A percentile compares a stretch with the other conserved stretches of the same genome.
Conservation (phyloP, 2,113 vertebrate genomes). For the Erinaceus europaeus region DNA sequence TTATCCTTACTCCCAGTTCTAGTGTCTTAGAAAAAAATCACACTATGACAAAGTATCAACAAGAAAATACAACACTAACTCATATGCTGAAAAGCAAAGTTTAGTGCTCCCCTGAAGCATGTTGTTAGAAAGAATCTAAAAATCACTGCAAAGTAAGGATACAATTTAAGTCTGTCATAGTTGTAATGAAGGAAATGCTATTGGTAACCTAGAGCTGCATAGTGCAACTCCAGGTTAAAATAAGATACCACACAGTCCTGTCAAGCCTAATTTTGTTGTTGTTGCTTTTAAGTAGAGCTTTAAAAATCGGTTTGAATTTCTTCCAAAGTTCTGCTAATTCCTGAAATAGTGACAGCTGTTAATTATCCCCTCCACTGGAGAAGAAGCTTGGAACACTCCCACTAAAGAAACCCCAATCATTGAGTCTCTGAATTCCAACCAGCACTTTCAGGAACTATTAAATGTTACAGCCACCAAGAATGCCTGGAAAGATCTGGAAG, state of each 20-base stretch:
- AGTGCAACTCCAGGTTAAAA: not conserved
- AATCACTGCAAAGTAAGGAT: not conserved
- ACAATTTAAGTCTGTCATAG: not conserved
- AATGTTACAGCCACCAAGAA: not conserved
- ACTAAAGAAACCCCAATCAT: not conserved
- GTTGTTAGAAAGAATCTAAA: slow-evolving; percentile 11
- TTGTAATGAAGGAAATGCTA: not conserved
- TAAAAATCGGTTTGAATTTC: slow-evolving; percentile 24
- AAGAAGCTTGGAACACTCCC: not conserved
- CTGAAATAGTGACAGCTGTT: slow-evolving; percentile 6
- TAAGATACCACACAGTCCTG: not conserved
- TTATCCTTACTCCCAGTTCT: not conserved
- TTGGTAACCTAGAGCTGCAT: not conserved
- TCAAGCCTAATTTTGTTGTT: not conserved
- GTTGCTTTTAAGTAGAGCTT: not conserved
- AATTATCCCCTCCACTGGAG: not conserved
- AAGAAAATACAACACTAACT: not conserved
- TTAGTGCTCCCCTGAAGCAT: not conserved
- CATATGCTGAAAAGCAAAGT: not conserved
- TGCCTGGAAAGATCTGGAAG: not conserved
- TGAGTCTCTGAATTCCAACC: not conserved
- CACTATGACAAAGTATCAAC: slow-evolving; percentile 9
- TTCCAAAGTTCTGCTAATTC: not conserved
- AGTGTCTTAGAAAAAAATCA: not conserved
- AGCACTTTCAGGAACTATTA: not conserved